Percentiles rank a stretch among this genome's conserved stretches.
Conservation (phyloP, 2,113 vertebrate genomes). For the Heliornis fulica region DNA sequence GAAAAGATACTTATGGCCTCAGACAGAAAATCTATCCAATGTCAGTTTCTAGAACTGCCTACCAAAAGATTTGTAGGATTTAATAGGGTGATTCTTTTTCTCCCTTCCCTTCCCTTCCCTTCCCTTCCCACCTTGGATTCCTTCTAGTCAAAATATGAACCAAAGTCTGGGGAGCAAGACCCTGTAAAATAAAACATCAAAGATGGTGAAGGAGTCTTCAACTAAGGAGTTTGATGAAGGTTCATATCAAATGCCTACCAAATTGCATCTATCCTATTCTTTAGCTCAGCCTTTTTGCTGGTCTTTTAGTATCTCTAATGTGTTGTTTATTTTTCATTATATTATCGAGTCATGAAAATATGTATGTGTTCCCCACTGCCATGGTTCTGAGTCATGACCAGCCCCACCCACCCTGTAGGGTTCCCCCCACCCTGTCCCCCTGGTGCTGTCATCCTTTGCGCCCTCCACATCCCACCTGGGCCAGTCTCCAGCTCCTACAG, state of each 20-base stretch:
- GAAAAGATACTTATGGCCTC: neutral
- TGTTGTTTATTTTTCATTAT: neutral
- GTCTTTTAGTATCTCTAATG: neutral
- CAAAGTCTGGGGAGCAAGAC: neutral
- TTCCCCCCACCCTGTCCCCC: neutral
- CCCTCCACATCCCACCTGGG: neutral
- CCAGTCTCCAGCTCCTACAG: rapidly evolving
- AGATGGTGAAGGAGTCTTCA: neutral
- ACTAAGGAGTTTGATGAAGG: neutral
- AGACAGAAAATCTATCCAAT: neutral
- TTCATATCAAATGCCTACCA: neutral
- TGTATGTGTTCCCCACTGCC: rapidly evolving
- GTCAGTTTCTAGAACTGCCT: neutral
- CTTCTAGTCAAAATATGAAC: neutral
- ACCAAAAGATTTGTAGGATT: neutral
- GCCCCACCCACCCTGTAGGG: too few relatives aligned
- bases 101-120: too few relatives aligned
- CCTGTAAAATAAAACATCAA: neutral
- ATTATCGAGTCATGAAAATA: neutral
- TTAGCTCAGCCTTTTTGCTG: neutral
- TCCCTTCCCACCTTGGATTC: neutral
- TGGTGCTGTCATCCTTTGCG: neutral
- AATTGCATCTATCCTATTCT: neutral
- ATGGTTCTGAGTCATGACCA: rapidly evolving
- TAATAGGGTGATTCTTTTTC: neutral